Evolutionary conservation across 1,140 invertebrate genomes (phyloP), one percentile per base, ranked within the genome.

Genomic region (Neodiprion pinetum): DNA sequence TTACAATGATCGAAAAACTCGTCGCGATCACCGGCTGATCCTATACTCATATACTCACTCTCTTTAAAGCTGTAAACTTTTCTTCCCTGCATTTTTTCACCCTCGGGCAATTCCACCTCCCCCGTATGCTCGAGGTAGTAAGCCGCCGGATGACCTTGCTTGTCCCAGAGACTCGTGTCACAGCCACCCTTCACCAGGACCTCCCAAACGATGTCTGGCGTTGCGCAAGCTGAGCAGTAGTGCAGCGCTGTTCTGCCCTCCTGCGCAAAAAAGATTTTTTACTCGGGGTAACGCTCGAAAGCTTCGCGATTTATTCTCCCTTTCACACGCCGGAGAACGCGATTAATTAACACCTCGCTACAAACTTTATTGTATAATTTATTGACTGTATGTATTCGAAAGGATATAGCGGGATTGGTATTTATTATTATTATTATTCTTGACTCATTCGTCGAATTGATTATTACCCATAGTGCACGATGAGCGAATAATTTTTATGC

Each of bases 171-270:
- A 70, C 91, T 90, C 11, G 92, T 86, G 86, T 93, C 92, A 75
- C 93, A 94, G 40, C 94, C 94, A 50, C 91, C 91, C 67, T 90
- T 88, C 74, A 92, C 89, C 66, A 96, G 85, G 69, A 92, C 79
- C 77, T 91, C 90, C 88, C 94, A 94, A 72, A 93, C 90, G 0
- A 85, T 83, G 49, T 91, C 90, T 17, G 92, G 90, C 78, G 94
- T 91, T 71, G 90, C 90, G 75, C 93, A 92, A 67, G 91, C 91
- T 1, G 92, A 91, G 28, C 93, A 94, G 86, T 96, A 97, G 87
- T 97, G 96, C 67, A 96, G 89, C 5, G 95, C 91, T 11, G 94
- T 96, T 78, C 95, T 90, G 11, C 94, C 94, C 78, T 94, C 92
- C 91, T 94, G 75, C 21, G 83, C 80, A 48, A 72, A 70, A 17